Percentiles rank a stretch among this genome's conserved stretches.
Conservation (phyloP, 2,113 vertebrate genomes). For the Himantopus leucocephalus region DNA sequence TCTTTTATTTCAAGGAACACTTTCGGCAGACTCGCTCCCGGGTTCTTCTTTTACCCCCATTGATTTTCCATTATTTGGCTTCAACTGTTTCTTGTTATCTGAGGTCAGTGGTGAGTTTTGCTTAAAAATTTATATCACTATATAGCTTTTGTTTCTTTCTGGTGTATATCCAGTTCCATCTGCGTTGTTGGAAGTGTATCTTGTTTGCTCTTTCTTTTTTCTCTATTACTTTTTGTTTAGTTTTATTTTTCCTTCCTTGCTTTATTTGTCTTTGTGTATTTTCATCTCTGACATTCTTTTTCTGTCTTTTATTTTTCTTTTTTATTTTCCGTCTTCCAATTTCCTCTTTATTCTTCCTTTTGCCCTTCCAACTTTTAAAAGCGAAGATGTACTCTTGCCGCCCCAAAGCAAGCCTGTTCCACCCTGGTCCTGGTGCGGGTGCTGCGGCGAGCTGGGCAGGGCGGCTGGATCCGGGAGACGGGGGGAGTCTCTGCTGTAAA, state of each 20-base stretch:
- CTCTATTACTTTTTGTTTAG: not conserved
- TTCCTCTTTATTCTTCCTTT: not conserved
- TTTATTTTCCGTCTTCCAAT: rapidly evolving
- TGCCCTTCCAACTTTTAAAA: not conserved
- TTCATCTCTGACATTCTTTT: not conserved
- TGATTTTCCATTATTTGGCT: constrained; percentile 9
- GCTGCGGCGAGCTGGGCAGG: too few relatives aligned
- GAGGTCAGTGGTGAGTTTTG: not conserved
- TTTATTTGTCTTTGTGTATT: not conserved
- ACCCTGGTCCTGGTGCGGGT: not conserved
- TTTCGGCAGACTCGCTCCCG: not conserved
- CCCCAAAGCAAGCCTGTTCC: rapidly evolving
- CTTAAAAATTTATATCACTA: not conserved
- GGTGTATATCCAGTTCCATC: not conserved
- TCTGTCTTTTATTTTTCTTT: not conserved
- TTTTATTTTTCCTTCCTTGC: not conserved
- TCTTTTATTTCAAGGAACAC: not conserved
- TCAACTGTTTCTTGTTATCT: not conserved
- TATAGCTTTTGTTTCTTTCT: not conserved
- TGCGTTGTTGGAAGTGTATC: not conserved
- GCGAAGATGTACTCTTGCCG: rapidly evolving
- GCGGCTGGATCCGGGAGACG: too few relatives aligned
- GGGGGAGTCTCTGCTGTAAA: not conserved
- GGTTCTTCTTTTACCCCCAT: not conserved
- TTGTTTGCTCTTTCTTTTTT: not conserved